Conservation (phyloP, 2,888 invertebrate genomes). For the Adineta ricciae region DNA sequence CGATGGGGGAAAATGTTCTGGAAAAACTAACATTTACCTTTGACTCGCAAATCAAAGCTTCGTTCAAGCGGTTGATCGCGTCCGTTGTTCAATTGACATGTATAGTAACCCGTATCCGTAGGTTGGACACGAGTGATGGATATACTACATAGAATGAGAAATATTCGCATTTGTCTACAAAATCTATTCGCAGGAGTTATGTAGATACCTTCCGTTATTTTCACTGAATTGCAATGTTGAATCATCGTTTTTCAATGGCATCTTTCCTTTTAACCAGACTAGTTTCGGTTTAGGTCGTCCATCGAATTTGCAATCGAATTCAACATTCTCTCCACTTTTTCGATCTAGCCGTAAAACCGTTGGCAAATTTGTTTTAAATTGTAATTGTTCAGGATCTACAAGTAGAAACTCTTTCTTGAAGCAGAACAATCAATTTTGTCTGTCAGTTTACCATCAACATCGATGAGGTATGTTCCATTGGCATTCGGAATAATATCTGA, state of each 20-base stretch:
- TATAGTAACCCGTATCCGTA: neutral
- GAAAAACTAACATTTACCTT: neutral
- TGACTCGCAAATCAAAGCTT: constrained; percentile 5
- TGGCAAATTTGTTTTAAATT: neutral
- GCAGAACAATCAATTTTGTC: neutral
- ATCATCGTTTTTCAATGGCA: neutral
- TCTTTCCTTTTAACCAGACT: neutral
- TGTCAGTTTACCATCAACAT: neutral
- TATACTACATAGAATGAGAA: neutral
- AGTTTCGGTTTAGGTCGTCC: neutral
- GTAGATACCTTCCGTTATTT: neutral
- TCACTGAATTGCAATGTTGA: neutral
- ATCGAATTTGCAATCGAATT: neutral
- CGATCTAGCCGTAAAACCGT: neutral
- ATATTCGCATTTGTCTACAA: neutral
- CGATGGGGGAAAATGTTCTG: too few relatives aligned
- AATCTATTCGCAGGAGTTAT: too few relatives aligned
- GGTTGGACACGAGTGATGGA: neutral
- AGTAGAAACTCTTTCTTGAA: neutral
- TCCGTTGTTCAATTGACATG: constrained; percentile 12
- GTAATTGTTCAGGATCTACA: neutral
- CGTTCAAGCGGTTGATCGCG: neutral
- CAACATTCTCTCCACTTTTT: neutral
- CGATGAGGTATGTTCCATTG: neutral
- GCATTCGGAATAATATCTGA: neutral